Evolutionary conservation across 2,113 vertebrate genomes (phyloP).

Genomic region (Noctilio leporinus): DNA sequence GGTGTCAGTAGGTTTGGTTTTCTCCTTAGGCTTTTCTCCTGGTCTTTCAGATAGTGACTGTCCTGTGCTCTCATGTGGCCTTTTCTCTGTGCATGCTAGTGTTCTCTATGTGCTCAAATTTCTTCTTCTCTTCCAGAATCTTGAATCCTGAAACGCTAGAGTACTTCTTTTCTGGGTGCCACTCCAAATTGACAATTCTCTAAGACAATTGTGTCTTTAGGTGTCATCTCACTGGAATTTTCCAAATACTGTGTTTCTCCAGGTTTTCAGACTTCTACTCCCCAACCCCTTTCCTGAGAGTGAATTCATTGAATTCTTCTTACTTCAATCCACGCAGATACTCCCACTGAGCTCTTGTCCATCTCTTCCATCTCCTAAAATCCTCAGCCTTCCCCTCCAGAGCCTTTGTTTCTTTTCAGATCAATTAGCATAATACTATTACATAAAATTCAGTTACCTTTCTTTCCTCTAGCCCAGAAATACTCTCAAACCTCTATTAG

Average conservation of each 20-base stretch:
- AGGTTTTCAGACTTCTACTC: not conserved
- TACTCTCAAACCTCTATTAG: not conserved
- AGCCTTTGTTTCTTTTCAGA: not conserved
- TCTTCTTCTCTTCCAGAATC: not conserved
- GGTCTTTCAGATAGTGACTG: not conserved
- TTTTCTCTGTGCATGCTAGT: not conserved
- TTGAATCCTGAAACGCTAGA: not conserved
- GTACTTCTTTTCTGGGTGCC: not conserved
- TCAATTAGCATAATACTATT: not conserved
- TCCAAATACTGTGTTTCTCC: not conserved
- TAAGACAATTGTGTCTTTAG: not conserved
- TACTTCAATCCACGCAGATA: not conserved
- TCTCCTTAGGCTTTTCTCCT: not conserved
- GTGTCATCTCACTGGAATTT: not conserved
- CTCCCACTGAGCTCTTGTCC: not conserved
- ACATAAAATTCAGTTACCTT: not conserved
- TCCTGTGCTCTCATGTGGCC: not conserved
- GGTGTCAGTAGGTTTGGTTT: not conserved
- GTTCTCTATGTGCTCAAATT: not conserved
- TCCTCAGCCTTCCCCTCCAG: not conserved
- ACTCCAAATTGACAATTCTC: not conserved
- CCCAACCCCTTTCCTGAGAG: not conserved
- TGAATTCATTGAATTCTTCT: not conserved
- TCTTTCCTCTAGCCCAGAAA: not conserved
- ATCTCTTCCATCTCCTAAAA: not conserved